Percentiles rank a stretch among this genome's conserved stretches.
phyloP scores from a whole-genome alignment of 1,140 invertebrate species.

The Tetranychus cinnabarinus region DNA sequence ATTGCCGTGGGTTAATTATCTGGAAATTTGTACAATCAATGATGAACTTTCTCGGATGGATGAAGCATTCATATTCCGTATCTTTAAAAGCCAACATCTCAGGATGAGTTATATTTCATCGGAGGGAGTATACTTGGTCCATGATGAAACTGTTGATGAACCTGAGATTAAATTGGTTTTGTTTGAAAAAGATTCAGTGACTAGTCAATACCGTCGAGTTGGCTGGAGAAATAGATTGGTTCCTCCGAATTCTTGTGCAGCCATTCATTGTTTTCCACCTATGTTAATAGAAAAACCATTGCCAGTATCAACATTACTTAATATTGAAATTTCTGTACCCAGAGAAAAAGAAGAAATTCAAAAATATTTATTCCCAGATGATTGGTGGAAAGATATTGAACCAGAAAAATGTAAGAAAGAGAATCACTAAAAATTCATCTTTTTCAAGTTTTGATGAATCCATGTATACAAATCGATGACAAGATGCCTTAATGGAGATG shows the following conservation, averaged over 20 bases:
- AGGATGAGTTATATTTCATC: slow-evolving; percentile 21
- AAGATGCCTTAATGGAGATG: no score
- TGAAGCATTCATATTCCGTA: slow-evolving; percentile 20
- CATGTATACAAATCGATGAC: no score
- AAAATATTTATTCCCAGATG: slow-evolving; percentile 34
- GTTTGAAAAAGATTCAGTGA: slow-evolving; percentile 21
- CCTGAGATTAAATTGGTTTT: slow-evolving; percentile 17
- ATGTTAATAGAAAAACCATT: slow-evolving; percentile 27
- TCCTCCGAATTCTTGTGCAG: slow-evolving; percentile 29
- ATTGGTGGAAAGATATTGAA: slow-evolving; percentile 33
- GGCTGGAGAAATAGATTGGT: slow-evolving; percentile 30
- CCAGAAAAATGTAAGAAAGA: slow-evolving; percentile 23
- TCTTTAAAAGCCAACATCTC: slow-evolving; percentile 20
- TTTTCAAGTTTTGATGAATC: no score
- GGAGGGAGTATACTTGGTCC: slow-evolving; percentile 21
- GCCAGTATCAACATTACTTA: slow-evolving; percentile 24
- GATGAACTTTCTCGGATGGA: slow-evolving; percentile 22
- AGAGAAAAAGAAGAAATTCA: slow-evolving; percentile 33
- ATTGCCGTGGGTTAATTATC: slow-evolving; percentile 25
- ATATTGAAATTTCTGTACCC: slow-evolving; percentile 27
- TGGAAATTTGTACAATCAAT: slow-evolving; percentile 26
- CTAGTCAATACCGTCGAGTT: slow-evolving; percentile 25
- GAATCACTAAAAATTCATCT: no score
- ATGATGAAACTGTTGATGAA: not conserved
- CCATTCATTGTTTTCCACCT: slow-evolving; percentile 31